Conservation (phyloP, 2,888 invertebrate genomes). For the Synergus japonicus region DNA sequence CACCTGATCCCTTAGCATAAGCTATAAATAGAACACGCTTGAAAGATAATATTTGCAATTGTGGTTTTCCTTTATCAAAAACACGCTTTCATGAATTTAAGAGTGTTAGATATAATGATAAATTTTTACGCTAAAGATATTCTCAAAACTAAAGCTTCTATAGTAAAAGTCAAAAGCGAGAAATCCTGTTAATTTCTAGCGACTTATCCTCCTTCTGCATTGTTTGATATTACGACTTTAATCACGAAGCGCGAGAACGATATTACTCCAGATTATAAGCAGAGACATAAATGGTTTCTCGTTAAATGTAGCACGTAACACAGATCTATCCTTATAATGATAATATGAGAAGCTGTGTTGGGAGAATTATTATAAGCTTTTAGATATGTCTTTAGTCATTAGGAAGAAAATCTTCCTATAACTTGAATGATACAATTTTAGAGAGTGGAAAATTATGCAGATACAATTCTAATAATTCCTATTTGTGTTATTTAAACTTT, state of each 20-base stretch:
- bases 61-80: not conserved
- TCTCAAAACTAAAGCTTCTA: not conserved
- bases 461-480: not conserved
- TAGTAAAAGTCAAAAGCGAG: not conserved
- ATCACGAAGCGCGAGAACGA: conserved; percentile 18
- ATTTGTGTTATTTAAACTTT: not conserved
- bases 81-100: not conserved
- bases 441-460: not conserved
- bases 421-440: not conserved
- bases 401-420: not conserved
- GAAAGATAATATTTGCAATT: not conserved
- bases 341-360: not conserved
- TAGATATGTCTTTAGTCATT: not conserved
- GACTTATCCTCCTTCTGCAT: conserved; percentile 27
- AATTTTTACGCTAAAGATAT: not conserved
- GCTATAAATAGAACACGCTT: not conserved
- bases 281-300: conserved; percentile 25
- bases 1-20: not conserved
- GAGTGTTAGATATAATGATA: not conserved
- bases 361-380: conserved; percentile 6
- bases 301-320: conserved; percentile 5
- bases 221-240: conserved; percentile 34
- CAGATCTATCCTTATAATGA: conserved; percentile 11
- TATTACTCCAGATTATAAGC: conserved; percentile 30
- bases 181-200: conserved; percentile 5